Percentiles rank a stretch among this genome's conserved stretches.
These are phyloP conservation scores for Lycophotia porphyrea DNA, from an alignment of 2,888 invertebrate species.

Conservation along the genomic window DNA sequence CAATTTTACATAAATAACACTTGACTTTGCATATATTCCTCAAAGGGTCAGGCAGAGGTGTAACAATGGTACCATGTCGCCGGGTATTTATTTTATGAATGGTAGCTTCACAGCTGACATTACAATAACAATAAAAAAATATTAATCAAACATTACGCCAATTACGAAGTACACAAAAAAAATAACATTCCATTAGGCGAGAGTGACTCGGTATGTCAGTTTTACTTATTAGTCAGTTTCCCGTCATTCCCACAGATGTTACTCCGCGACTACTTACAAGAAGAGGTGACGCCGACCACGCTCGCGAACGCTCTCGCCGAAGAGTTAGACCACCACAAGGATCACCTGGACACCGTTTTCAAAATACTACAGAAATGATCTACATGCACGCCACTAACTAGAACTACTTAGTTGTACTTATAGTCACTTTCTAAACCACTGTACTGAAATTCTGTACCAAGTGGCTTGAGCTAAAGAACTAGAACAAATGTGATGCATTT, in stretches of 20 bases:
- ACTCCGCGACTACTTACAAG: constrained; percentile 94
- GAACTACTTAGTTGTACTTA: constrained; percentile 3
- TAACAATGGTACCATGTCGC: neutral
- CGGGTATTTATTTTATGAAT: no score
- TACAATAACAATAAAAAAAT: no score
- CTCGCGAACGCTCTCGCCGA: constrained; percentile 95
- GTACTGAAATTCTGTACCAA: neutral
- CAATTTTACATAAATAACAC: no score
- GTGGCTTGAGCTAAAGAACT: neutral
- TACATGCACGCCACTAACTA: neutral
- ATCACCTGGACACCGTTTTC: constrained; percentile 83
- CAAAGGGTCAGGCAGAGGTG: neutral
- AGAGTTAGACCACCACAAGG: constrained; percentile 92
- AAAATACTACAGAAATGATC: constrained; percentile 78
- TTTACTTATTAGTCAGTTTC: neutral
- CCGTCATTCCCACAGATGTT: constrained; percentile 82
- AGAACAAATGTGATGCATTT: constrained; percentile 28
- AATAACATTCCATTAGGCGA: no score
- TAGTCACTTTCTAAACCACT: neutral
- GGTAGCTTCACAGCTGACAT: no score
- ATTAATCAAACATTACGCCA: no score
- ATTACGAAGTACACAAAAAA: no score
- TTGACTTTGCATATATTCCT: neutral
- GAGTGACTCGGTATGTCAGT: no score
- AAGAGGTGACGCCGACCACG: constrained; percentile 93